phyloP scores from a whole-genome alignment of 2,888 invertebrate species.

The Nezara viridula region DNA sequence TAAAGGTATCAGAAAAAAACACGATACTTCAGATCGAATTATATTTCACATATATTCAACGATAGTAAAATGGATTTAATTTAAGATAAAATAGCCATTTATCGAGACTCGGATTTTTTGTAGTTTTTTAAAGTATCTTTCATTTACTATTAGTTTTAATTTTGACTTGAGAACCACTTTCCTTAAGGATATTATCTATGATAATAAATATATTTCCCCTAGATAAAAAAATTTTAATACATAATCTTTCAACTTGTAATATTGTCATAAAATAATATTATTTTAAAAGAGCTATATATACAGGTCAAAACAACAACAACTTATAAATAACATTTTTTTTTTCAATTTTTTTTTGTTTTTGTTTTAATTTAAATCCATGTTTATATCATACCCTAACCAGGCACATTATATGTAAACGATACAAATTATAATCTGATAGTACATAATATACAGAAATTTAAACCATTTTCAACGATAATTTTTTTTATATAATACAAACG shows the following conservation, averaged over 20 bases:
- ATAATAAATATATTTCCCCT: constrained; percentile 15
- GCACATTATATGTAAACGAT: constrained; percentile 57
- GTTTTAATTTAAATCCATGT: neutral
- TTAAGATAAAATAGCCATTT: too few relatives aligned
- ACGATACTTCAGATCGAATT: too few relatives aligned
- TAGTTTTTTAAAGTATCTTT: too few relatives aligned
- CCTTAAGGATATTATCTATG: neutral
- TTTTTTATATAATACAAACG: constrained; percentile 5
- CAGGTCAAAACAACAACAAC: constrained; percentile 27
- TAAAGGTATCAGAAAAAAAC: too few relatives aligned
- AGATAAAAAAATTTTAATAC: neutral
- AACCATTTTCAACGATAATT: constrained; percentile 27
- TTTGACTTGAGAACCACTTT: neutral
- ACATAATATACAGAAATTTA: constrained; percentile 36
- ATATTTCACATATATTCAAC: too few relatives aligned
- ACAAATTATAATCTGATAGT: constrained; percentile 49
- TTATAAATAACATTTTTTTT: constrained; percentile 19
- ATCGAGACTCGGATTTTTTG: too few relatives aligned
- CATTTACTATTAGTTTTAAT: neutral
- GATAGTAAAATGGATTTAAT: too few relatives aligned
- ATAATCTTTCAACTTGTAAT: neutral
- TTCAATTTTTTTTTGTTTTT: neutral
- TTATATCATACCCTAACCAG: constrained; percentile 52
- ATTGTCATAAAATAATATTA: constrained; percentile 42
- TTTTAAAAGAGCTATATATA: constrained; percentile 31